A percentile compares a stretch with the other conserved stretches of the same genome.
Conservation (phyloP, 1,140 invertebrate species). For the Phenacoccus solenopsis region DNA sequence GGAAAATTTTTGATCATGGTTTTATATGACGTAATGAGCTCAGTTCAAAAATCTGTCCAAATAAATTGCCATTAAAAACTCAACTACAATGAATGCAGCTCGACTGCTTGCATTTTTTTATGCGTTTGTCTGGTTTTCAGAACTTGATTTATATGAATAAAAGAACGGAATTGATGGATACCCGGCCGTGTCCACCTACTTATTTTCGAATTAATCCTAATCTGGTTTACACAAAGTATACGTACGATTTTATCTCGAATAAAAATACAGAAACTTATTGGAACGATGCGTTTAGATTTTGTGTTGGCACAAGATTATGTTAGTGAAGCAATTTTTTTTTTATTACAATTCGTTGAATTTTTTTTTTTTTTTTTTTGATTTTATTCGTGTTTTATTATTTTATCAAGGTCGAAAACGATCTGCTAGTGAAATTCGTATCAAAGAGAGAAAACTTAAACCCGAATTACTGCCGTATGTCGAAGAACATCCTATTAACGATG, state of each 20-base stretch:
- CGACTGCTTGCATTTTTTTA: background rate
- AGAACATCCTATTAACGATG: constrained; percentile 36
- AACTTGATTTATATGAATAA: constrained; percentile 56
- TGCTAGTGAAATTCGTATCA: constrained; percentile 30
- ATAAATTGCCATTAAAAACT: too few species aligned
- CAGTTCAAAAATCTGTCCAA: too few species aligned
- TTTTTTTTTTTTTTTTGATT: constrained; percentile 26
- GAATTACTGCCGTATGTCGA: constrained; percentile 23
- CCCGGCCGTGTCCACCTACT: constrained; percentile 44
- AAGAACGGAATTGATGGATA: constrained; percentile 48
- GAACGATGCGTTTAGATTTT: constrained; percentile 53
- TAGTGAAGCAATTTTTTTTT: constrained; percentile 32
- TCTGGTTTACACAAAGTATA: constrained; percentile 40
- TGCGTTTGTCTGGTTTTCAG: constrained; percentile 29
- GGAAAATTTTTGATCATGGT: too few species aligned
- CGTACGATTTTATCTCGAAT: constrained; percentile 42
- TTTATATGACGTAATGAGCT: too few species aligned
- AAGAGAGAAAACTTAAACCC: constrained; percentile 16
- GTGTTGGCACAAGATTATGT: constrained; percentile 51
- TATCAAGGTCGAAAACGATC: constrained; percentile 25
- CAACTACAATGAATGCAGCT: too few species aligned
- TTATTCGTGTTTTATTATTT: too few species aligned
- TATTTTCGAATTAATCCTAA: constrained; percentile 47
- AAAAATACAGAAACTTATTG: constrained; percentile 55
- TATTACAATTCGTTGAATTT: constrained; percentile 20